Evolutionary conservation across 2,888 invertebrate genomes (phyloP).

Genomic region (Tipula vernalis): DNA sequence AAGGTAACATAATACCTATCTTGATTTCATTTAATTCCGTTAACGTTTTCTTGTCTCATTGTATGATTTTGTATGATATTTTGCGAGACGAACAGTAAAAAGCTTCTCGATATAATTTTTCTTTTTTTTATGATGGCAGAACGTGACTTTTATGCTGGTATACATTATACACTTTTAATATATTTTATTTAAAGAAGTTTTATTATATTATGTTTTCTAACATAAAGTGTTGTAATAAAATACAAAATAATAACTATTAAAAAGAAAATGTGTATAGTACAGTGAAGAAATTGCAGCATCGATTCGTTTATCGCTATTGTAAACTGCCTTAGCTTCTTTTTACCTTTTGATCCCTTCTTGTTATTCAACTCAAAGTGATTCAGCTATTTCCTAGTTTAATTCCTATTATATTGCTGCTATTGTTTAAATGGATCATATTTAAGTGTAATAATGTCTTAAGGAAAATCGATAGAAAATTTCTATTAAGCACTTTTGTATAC

Average conservation of each 20-base stretch:
- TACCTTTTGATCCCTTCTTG: not conserved
- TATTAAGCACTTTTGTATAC: too few relatives aligned
- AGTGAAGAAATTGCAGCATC: not conserved
- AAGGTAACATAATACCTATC: not conserved
- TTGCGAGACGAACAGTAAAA: not conserved
- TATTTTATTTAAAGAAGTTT: not conserved
- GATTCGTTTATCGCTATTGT: not conserved
- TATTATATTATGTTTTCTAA: not conserved
- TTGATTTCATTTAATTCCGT: not conserved
- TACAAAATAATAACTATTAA: not conserved
- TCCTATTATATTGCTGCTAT: not conserved
- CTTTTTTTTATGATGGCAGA: not conserved
- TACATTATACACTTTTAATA: not conserved
- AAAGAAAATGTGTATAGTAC: not conserved
- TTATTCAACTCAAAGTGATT: not conserved
- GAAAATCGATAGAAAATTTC: too few relatives aligned
- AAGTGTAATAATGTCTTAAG: not conserved
- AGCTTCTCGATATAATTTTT: not conserved
- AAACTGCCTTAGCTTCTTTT: not conserved
- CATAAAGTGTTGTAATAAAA: not conserved
- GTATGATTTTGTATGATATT: not conserved
- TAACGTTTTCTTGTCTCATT: not conserved
- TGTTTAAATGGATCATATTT: not conserved
- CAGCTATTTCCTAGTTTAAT: not conserved
- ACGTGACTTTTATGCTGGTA: not conserved